Evolutionary conservation across 2,113 vertebrate species (phyloP).

Genomic region (Labrus mixtus): DNA sequence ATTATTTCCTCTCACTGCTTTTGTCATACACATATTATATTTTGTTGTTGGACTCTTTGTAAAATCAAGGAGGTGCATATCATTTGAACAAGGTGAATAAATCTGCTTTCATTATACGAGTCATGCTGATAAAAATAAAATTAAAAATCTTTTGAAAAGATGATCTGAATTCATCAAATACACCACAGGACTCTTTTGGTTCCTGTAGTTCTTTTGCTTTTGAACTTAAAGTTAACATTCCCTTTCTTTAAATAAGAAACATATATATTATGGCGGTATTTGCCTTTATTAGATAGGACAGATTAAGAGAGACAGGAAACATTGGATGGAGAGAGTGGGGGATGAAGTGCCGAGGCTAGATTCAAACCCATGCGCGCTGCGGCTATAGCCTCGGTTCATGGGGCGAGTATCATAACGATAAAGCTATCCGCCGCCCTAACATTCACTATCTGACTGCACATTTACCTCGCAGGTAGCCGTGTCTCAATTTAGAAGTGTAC

Average conservation of each 20-base stretch:
- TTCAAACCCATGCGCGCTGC: too few relatives aligned
- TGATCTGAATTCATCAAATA: not conserved
- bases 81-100: constrained; percentile 30
- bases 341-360: too few relatives aligned
- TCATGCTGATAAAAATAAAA: constrained; percentile 20
- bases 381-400: too few relatives aligned
- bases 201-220: not conserved
- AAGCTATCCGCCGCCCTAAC: too few relatives aligned
- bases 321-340: too few relatives aligned
- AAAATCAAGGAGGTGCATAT: constrained; percentile 40
- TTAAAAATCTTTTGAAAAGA: constrained; percentile 7
- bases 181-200: constrained; percentile 24
- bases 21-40: constrained; percentile 26
- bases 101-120: constrained; percentile 22
- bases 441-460: constrained; percentile 19
- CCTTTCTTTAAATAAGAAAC: too few relatives aligned
- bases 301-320: too few relatives aligned
- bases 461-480: constrained; percentile 5
- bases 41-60: not conserved
- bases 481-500: constrained; percentile 2
- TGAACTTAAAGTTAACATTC: constrained; percentile 12
- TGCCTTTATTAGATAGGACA: too few relatives aligned
- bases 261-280: too few relatives aligned
- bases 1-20: constrained; percentile 37
- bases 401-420: too few relatives aligned